Evolutionary conservation across 2,888 invertebrate genomes (phyloP).

Genomic region (Epirrhoe alternata): DNA sequence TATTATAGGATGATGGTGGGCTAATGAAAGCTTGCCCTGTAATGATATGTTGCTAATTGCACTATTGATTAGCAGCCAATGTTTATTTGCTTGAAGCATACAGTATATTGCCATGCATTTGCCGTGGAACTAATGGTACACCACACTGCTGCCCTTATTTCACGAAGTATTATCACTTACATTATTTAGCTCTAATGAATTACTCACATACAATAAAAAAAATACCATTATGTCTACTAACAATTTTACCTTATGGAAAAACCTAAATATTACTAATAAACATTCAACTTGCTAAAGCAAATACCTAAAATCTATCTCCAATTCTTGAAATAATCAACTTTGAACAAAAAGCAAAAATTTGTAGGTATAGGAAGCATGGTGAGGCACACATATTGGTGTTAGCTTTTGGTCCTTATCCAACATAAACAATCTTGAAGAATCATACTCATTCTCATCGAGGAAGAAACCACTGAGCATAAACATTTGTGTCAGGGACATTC

Average conservation of each 20-base stretch:
- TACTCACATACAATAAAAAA: too few species aligned
- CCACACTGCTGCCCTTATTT: background rate
- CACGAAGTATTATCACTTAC: background rate
- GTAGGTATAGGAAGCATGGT: too few species aligned
- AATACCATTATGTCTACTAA: too few species aligned
- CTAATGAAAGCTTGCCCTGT: background rate
- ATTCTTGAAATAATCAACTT: too few species aligned
- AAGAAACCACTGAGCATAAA: background rate
- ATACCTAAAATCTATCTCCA: too few species aligned
- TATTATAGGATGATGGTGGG: background rate
- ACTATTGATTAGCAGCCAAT: background rate
- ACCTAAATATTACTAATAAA: too few species aligned
- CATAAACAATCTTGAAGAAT: background rate
- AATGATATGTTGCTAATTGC: background rate
- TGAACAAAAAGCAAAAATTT: too few species aligned
- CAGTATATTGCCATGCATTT: background rate
- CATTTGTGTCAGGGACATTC: background rate
- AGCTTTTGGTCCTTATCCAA: slow-evolving; percentile 7
- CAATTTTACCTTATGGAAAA: too few species aligned
- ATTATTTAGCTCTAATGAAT: background rate
- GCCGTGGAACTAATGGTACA: background rate
- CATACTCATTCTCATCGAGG: background rate
- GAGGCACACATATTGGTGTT: background rate
- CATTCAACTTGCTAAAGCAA: too few species aligned
- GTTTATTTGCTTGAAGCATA: background rate